Percentiles rank a stretch among this genome's conserved stretches.
Evolutionary conservation across 2,888 invertebrate species (phyloP).

Genomic region (Dione vanillae): DNA sequence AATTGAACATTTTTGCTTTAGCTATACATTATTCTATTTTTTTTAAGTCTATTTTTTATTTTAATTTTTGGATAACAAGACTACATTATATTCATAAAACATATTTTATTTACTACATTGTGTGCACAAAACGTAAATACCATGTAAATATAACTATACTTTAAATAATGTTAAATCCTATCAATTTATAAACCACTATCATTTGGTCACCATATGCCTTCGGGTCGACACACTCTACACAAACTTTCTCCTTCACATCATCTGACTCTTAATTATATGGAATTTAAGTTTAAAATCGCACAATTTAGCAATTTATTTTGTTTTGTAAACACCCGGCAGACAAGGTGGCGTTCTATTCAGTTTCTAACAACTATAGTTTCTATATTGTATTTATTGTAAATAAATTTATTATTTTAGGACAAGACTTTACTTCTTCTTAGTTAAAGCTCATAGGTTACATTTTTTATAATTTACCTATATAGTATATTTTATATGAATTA

Average conservation of each 20-base stretch:
- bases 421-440: no score
- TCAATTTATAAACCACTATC: constrained; percentile 23
- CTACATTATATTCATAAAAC: no score
- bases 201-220: constrained; percentile 45
- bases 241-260: constrained; percentile 30
- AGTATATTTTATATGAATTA: no score
- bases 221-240: constrained; percentile 45
- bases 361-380: constrained; percentile 21
- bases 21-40: no score
- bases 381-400: not conserved
- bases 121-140: not conserved
- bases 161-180: not conserved
- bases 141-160: not conserved
- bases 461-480: no score
- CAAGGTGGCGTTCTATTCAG: constrained; percentile 44
- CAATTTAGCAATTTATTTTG: not conserved
- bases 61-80: no score
- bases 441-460: no score
- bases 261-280: not conserved
- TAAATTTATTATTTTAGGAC: no score
- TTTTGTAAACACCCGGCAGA: constrained; percentile 34
- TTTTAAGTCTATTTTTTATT: no score
- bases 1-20: no score
- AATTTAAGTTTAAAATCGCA: constrained; percentile 23
- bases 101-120: no score